Conservation (phyloP, 2,797 vertebrate species). For the Onychomys arenicola region DNA sequence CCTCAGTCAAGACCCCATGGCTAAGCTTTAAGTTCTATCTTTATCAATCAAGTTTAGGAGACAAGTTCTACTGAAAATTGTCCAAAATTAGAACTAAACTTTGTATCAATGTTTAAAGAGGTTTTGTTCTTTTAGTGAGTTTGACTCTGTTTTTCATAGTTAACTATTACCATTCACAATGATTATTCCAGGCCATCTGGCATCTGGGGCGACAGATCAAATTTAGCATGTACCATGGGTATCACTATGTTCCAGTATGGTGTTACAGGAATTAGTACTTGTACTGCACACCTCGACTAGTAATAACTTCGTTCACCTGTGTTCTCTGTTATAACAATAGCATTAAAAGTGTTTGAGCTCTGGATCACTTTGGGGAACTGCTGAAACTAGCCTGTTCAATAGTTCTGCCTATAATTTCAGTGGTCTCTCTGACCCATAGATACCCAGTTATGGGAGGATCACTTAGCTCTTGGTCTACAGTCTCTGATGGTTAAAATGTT, state of each 20-base stretch:
- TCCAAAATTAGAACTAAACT: constrained; percentile 19
- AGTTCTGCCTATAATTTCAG: background rate
- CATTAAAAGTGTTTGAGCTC: background rate
- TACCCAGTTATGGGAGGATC: background rate
- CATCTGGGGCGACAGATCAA: background rate
- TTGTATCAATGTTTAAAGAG: background rate
- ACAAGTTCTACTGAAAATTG: background rate
- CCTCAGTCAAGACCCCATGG: background rate
- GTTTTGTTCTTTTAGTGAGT: background rate
- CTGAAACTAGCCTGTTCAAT: background rate
- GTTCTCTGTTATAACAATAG: background rate
- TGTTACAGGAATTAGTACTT: background rate
- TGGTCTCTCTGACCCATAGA: background rate
- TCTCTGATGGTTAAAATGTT: background rate
- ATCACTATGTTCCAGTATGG: background rate
- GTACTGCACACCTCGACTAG: background rate
- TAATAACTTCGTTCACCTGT: background rate
- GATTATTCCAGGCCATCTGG: background rate
- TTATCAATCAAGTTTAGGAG: background rate
- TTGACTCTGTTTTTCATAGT: background rate
- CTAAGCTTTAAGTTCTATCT: background rate
- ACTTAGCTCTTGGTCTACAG: background rate
- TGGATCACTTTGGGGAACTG: background rate
- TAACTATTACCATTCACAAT: background rate
- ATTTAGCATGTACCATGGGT: background rate